Evolutionary conservation across 2,113 vertebrate species (phyloP).

Genomic region (Cricetomys ansorgei): DNA sequence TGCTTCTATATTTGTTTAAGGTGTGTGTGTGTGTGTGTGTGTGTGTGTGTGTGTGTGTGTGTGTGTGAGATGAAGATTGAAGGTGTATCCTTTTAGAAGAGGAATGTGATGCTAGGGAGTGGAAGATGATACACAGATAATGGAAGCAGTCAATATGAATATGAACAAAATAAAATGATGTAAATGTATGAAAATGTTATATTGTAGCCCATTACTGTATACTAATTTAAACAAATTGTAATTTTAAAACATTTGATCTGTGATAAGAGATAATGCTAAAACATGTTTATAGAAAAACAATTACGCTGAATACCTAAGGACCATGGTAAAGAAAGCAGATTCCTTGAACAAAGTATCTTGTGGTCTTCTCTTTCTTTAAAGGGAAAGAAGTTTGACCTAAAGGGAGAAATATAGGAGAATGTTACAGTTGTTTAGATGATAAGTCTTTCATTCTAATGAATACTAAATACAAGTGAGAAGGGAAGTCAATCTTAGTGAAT

Average conservation of each 20-base stretch:
- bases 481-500: not conserved
- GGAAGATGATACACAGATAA: not conserved
- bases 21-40: not conserved
- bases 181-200: not conserved
- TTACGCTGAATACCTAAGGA: no score
- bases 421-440: not conserved
- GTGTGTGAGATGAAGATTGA: not conserved
- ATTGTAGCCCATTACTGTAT: not conserved
- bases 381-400: not conserved
- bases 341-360: not conserved
- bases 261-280: not conserved
- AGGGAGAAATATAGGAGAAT: not conserved
- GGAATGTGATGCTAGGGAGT: not conserved
- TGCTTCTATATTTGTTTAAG: not conserved
- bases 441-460: not conserved
- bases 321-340: not conserved
- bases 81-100: not conserved
- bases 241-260: not conserved
- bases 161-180: not conserved
- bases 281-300: not conserved
- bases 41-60: not conserved
- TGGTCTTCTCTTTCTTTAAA: not conserved
- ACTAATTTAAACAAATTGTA: not conserved
- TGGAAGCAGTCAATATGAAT: not conserved
- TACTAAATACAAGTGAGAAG: not conserved